Base-by-base conservation (phyloP, 2,113 vertebrate species). In the Rattus rattus region DNA sequence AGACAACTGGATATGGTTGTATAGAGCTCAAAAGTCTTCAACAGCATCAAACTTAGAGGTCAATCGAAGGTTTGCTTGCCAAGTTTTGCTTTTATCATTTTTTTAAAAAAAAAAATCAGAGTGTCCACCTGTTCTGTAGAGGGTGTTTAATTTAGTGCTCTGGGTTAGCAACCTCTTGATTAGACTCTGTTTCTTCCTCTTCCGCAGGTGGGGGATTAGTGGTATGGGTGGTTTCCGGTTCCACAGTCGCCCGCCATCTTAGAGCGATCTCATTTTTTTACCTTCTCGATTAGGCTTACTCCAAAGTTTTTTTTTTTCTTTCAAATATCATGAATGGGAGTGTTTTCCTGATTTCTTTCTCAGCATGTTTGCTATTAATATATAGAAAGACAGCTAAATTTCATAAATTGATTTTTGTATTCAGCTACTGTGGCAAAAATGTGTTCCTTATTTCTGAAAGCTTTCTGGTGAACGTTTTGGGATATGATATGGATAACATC, bases 1-100 rank as follows among this genome's bases (percentile, higher is more conserved):
- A 97, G 99, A 99, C 69, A 99, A 98, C 43, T 43, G 43, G 43
- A 43, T 43, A 43, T 43, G 43, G 43, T 43, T 43, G 43, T 43
- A 43, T 43, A 43, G 43, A 43, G 43, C 43, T 43, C 43, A 43
- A 43, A 43, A 43, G 43, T 43, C 43, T 3, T 43, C 43, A 43
- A 43, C 43, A 43, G 43, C 3, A 43, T 43, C 43, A 43, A 43
- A 43, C 43, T 43, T 43, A 43, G 43, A 43, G 43, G 43, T 43
- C 43, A 43, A 43, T 43, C 43, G 43, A 43, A 43, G 43, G 43
- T 43, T 43, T 43, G 43, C 43, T 43, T 43, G 43, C 43, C 43
- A 43, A 43, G 43, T 43, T 43, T 43, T 43, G 43, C 43, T 43
- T 43, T 43, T 43, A 43, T 43, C 43, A 43, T 43, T 43, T 43